Evolutionary conservation across 2,797 vertebrate species (phyloP).

Genomic region (Peromyscus aztecus): DNA sequence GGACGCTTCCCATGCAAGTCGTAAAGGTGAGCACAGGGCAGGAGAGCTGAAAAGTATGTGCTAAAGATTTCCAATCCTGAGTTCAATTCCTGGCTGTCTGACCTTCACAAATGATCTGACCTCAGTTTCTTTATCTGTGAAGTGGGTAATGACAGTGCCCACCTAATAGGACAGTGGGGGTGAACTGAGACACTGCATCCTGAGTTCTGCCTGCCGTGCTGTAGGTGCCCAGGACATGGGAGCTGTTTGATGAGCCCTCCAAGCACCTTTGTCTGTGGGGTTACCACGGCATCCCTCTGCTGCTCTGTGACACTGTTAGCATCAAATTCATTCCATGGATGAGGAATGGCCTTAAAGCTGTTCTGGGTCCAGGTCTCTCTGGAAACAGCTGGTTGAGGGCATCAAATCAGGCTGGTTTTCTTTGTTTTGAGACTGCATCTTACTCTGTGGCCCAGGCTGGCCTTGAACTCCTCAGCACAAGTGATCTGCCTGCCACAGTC

Average conservation of each 20-base stretch:
- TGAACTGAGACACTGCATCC: not conserved
- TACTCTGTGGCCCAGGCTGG: not conserved
- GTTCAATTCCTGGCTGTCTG: slow-evolving; percentile 34
- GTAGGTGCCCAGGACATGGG: not conserved
- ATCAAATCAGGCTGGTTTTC: not conserved
- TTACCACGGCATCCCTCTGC: slow-evolving; percentile 1
- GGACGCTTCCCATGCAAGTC: not conserved
- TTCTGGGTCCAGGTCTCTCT: not conserved
- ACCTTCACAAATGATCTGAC: not conserved
- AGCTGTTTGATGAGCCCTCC: not conserved
- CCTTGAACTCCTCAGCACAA: not conserved
- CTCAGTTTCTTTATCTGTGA: slow-evolving; percentile 62
- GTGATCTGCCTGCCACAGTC: not conserved
- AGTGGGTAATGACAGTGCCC: not conserved
- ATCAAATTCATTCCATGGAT: slow-evolving; percentile 16
- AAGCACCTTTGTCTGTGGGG: not conserved
- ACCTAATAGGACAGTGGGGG: not conserved
- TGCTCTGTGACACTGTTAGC: not conserved
- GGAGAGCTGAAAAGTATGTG: slow-evolving; percentile 2
- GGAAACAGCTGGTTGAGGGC: slow-evolving; percentile 2
- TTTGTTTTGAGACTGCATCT: not conserved
- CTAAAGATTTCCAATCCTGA: slow-evolving; percentile 17
- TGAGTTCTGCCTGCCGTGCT: not conserved
- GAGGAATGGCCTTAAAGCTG: slow-evolving; percentile 5
- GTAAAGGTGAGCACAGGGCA: not conserved